A percentile compares a stretch with the other conserved stretches of the same genome.
phyloP scores from a whole-genome alignment of 92 coral and sea anemone species.

The Epizoanthus scotinus region DNA sequence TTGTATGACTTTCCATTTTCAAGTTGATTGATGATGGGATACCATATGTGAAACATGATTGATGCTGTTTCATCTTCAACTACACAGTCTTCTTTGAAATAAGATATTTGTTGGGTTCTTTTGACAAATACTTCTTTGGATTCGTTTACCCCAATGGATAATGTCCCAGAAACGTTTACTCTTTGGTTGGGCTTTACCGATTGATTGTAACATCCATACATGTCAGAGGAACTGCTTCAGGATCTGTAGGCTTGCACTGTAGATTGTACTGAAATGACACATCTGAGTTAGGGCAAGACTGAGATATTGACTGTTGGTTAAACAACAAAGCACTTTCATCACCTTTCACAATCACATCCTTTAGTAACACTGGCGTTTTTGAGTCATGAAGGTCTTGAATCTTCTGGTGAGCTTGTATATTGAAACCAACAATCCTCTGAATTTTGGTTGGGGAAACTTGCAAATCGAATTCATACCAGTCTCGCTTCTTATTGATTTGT shows the following conservation, averaged over 20 bases:
- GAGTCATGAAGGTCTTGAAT: slow-evolving; percentile 29
- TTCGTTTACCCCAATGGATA: slow-evolving; percentile 33
- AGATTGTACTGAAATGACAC: too few relatives aligned
- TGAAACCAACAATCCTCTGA: slow-evolving; percentile 27
- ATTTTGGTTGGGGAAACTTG: slow-evolving; percentile 32
- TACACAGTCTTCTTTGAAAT: slow-evolving; percentile 42
- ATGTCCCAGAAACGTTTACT: slow-evolving; percentile 36
- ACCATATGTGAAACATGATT: slow-evolving; percentile 37
- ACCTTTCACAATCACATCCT: slow-evolving; percentile 37
- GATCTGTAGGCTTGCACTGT: slow-evolving; percentile 18
- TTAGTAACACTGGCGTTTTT: slow-evolving; percentile 36
- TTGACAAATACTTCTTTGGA: slow-evolving; percentile 20
- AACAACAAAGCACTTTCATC: too few relatives aligned
- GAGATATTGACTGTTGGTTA: too few relatives aligned
- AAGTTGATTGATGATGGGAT: slow-evolving; percentile 37
- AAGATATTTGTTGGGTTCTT: slow-evolving; percentile 12
- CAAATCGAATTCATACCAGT: slow-evolving; percentile 47
- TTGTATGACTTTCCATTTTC: slow-evolving; percentile 28
- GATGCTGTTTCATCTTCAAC: slow-evolving; percentile 35
- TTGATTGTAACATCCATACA: too few relatives aligned
- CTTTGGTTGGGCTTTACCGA: slow-evolving; percentile 38
- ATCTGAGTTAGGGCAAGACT: too few relatives aligned
- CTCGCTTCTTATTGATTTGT: slow-evolving; percentile 9
- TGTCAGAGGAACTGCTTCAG: too few relatives aligned
- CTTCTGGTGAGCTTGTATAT: slow-evolving; percentile 5